Base-by-base conservation (phyloP, 2,888 invertebrate species). In the Parthenolecanium corni region DNA sequence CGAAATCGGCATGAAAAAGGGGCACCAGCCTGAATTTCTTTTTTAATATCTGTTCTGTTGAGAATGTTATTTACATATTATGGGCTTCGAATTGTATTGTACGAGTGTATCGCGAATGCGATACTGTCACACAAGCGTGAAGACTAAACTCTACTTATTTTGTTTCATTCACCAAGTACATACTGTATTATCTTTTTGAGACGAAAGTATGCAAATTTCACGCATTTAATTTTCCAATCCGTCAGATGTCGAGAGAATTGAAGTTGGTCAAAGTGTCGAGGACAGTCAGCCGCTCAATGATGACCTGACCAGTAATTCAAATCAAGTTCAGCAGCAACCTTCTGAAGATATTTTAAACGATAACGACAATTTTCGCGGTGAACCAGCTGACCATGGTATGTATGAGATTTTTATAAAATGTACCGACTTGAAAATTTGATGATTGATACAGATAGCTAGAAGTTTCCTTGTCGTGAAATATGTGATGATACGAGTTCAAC, bases 261-360 rank as follows among this genome's bases (percentile, higher is more conserved):
- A 58, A 58, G 47, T 58, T 1, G 58, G 58, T 18, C 58, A 58
- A n/a, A 58, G 58, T 47, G 31, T 46, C 14, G 58, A 58, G 38
- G 58, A 58, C 25, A 36, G 46, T 31, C 58, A 58, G 38, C 58
- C 23, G 14, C 47, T 58, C 5, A 20, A 12, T 12, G 58, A 58
- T 36, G 58, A 58, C 20, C 47, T 58, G 44, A 36, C 58, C 9
- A 46, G 58, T 25, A 58, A 49, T 49, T 20, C 38, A 2, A 44
- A 56, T 44, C 44, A 58, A 6, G 47, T 47, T 11, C n/a, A n/a
- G n/a, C 58, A 58, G 24, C 58, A 47, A 21, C 42, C 47, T 9
- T 9, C 47, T 4, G 58, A 58, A 58, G 58, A 58, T 36, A 58
- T 58, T 47, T 36, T 58, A 18, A 24, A 47, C 31, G 58, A 58